Conservation (phyloP, 2,797 vertebrate species). For the Stomatorhinus walkeri region DNA sequence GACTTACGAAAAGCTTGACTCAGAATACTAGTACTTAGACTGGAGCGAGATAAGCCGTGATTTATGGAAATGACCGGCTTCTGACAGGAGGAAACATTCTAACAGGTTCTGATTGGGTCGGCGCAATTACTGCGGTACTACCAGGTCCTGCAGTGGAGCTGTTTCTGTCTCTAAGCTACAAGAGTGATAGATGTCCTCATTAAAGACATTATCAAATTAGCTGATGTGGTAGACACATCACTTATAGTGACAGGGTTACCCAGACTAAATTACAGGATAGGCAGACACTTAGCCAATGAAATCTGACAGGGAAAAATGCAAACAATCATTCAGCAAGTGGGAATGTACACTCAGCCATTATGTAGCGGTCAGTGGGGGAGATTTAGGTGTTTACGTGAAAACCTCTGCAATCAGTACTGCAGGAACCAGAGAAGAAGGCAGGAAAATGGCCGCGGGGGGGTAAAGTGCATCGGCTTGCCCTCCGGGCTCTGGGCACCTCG, state of each 20-base stretch:
- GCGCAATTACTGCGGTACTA: not conserved
- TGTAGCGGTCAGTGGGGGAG: not conserved
- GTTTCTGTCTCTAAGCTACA: not conserved
- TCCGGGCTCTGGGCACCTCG: not conserved
- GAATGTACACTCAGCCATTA: conserved; percentile 1
- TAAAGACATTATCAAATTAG: conserved; percentile 8
- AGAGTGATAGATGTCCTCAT: not conserved
- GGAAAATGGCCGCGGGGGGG: not conserved
- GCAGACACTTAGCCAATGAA: conserved; percentile 1
- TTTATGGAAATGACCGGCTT: not conserved
- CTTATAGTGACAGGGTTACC: not conserved
- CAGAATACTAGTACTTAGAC: not conserved
- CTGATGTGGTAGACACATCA: conserved; percentile 5
- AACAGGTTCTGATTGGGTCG: not conserved
- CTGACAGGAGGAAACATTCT: not conserved
- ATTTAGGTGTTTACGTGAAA: not conserved
- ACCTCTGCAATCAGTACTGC: not conserved
- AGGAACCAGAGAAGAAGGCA: not conserved
- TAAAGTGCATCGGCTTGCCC: not conserved
- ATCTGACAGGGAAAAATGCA: not conserved
- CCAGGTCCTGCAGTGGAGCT: not conserved
- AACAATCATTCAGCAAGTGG: conserved; percentile 4
- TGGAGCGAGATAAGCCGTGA: not conserved
- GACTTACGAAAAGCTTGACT: not conserved
- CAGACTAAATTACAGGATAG: not conserved